Conservation (phyloP, 2,797 vertebrate genomes). For the Chelon auratus region DNA sequence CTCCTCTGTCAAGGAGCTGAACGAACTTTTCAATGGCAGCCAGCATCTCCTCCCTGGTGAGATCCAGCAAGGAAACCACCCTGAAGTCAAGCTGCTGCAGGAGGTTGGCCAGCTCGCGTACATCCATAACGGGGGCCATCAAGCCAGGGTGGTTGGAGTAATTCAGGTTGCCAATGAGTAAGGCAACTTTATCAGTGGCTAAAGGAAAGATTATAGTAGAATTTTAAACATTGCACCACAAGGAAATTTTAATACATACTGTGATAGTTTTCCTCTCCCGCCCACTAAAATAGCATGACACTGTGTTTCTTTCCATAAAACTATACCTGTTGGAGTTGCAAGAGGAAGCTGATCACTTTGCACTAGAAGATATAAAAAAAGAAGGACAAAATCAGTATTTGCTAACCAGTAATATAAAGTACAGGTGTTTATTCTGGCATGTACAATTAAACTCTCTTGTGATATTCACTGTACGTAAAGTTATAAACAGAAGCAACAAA, state of each 20-base stretch:
- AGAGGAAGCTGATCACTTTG: constrained; percentile 43
- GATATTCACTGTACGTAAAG: background rate
- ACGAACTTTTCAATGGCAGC: constrained; percentile 85
- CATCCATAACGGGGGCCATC: constrained; percentile 89
- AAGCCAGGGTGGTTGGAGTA: constrained; percentile 87
- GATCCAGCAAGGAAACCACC: constrained; percentile 91
- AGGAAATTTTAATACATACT: constrained; percentile 2
- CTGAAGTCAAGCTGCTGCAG: constrained; percentile 88
- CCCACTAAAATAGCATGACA: constrained; percentile 8
- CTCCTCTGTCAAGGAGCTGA: constrained; percentile 88
- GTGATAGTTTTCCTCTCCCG: background rate
- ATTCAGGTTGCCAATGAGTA: constrained; percentile 90
- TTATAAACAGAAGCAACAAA: constrained; percentile 45
- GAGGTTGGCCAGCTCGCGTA: constrained; percentile 87
- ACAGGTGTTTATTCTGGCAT: background rate
- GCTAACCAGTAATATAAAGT: background rate
- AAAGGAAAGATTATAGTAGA: constrained; percentile 27
- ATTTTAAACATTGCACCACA: constrained; percentile 14
- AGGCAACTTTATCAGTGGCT: constrained; percentile 91
- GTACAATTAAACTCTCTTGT: background rate
- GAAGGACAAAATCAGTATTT: constrained; percentile 13
- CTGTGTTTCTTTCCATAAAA: constrained; percentile 18
- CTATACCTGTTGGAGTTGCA: constrained; percentile 75
- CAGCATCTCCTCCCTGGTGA: constrained; percentile 88
- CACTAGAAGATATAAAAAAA: constrained; percentile 49